Percentiles rank a stretch among this genome's conserved stretches.
Evolutionary conservation across 2,113 vertebrate genomes (phyloP).

Genomic region (Parotia lawesii): DNA sequence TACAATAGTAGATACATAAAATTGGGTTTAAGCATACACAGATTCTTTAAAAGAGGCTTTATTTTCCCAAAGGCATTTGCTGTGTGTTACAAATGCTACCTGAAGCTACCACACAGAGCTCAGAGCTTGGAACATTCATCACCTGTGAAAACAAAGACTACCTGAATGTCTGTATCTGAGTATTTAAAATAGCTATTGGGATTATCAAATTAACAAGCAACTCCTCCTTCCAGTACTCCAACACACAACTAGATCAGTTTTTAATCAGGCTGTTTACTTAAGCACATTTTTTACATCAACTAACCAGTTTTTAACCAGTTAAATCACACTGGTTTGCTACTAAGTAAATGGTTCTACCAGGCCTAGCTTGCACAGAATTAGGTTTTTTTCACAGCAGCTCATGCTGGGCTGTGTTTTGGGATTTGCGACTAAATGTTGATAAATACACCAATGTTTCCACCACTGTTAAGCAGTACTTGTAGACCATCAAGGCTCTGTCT

Average conservation of each 20-base stretch:
- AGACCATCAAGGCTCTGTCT: neutral
- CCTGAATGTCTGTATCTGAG: neutral
- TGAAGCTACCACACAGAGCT: neutral
- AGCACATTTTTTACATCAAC: neutral
- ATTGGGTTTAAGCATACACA: neutral
- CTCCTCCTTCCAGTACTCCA: neutral
- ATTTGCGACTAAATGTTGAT: neutral
- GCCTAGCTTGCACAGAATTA: neutral
- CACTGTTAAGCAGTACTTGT: neutral
- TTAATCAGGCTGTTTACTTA: neutral
- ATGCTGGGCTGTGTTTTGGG: rapidly evolving
- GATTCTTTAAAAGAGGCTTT: neutral
- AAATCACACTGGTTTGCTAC: neutral
- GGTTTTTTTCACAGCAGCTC: neutral
- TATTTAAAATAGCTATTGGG: neutral
- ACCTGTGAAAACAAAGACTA: neutral
- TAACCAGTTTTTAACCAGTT: neutral
- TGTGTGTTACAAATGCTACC: neutral
- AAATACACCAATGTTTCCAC: neutral
- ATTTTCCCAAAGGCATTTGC: neutral
- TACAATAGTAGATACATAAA: neutral
- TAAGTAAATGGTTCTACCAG: neutral
- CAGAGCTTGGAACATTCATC: neutral
- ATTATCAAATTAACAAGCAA: neutral
- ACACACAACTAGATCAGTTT: rapidly evolving